Evolutionary conservation across 2,888 invertebrate species (phyloP).

Genomic region (Gibbula magus): DNA sequence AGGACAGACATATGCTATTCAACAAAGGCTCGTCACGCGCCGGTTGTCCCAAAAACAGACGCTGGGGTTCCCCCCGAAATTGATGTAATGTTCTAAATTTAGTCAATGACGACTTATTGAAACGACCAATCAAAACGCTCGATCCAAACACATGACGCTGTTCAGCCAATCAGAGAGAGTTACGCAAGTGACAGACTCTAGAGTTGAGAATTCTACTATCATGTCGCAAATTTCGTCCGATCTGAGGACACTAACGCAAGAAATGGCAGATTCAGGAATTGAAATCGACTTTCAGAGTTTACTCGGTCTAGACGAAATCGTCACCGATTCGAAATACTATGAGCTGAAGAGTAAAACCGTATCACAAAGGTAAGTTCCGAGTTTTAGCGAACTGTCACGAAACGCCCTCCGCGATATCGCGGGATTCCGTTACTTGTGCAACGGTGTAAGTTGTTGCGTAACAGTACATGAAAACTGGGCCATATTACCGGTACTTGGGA

Average conservation of each 20-base stretch:
- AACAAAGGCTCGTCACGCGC: too few species aligned
- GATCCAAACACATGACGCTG: not conserved
- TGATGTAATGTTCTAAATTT: conserved; percentile 13
- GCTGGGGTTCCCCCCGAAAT: not conserved
- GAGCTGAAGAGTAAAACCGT: conserved; percentile 61
- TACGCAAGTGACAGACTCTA: not conserved
- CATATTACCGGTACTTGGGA: too few species aligned
- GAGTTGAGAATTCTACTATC: not conserved
- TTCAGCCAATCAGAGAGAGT: not conserved
- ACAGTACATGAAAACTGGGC: too few species aligned
- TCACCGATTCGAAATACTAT: conserved; percentile 45
- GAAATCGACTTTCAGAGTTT: conserved; percentile 52
- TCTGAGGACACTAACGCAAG: not conserved
- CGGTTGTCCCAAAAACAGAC: not conserved
- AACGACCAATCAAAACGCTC: not conserved
- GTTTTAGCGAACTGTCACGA: not conserved
- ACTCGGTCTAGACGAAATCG: conserved; percentile 37
- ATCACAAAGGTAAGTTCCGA: conserved; percentile 53
- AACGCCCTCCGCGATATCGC: not conserved
- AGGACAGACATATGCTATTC: too few species aligned
- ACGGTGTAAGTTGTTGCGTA: too few species aligned
- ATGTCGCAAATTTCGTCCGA: not conserved
- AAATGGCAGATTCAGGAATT: conserved; percentile 63
- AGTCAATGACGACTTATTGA: conserved; percentile 1
- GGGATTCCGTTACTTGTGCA: too few species aligned